Conservation (phyloP, 2,888 invertebrate species). For the Drosophila pullipes region DNA sequence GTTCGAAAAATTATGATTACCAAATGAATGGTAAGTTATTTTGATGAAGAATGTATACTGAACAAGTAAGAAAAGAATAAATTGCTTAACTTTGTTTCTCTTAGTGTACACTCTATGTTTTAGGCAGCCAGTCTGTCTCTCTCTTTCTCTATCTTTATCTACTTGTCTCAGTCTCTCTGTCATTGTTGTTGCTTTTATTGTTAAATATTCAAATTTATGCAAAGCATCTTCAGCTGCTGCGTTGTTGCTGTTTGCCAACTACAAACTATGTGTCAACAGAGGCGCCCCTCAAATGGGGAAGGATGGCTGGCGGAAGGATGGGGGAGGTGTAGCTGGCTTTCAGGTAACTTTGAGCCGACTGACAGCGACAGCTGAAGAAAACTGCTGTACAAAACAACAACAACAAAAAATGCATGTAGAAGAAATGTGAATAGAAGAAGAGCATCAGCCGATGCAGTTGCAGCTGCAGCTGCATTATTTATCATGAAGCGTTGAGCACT, state of each 20-base stretch:
- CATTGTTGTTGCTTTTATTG: constrained; percentile 57
- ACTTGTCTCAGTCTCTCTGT: constrained; percentile 19
- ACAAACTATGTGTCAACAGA: constrained; percentile 76
- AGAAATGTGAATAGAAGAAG: background rate
- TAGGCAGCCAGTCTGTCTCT: background rate
- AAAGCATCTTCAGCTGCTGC: constrained; percentile 72
- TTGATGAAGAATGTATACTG: background rate
- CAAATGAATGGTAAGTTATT: background rate
- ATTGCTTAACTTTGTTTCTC: constrained; percentile 4
- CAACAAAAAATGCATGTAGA: background rate
- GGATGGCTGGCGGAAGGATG: background rate
- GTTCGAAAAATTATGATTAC: background rate
- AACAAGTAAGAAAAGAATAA: background rate
- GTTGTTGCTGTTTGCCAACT: constrained; percentile 66
- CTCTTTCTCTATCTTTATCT: background rate
- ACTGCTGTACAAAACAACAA: constrained; percentile 31
- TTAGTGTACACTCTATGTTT: constrained; percentile 22
- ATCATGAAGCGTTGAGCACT: constrained; percentile 62
- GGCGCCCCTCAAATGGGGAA: constrained; percentile 21
- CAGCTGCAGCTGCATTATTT: constrained; percentile 70
- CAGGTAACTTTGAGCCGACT: constrained; percentile 49
- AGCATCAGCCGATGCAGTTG: constrained; percentile 9
- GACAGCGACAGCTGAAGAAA: constrained; percentile 66
- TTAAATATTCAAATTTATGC: constrained; percentile 79
- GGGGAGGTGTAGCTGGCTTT: constrained; percentile 15